These are phyloP conservation scores for Harpalus rubripes DNA, from an alignment of 2,888 invertebrate species.

Conservation along the genomic window DNA sequence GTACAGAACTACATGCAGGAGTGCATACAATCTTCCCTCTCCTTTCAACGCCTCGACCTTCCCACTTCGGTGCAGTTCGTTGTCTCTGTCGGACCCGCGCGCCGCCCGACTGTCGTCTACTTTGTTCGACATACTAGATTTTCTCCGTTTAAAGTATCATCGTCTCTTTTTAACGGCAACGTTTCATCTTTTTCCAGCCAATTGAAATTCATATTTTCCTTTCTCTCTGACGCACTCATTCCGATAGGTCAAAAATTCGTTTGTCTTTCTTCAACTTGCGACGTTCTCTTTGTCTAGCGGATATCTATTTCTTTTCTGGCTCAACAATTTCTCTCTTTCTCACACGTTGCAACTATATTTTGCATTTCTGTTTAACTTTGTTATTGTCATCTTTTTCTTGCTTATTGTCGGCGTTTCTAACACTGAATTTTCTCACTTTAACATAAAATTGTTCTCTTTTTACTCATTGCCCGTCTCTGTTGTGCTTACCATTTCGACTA, in stretches of 20 bases:
- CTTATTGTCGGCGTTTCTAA: constrained; percentile 68
- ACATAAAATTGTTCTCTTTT: constrained; percentile 74
- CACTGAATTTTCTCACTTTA: constrained; percentile 74
- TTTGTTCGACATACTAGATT: constrained; percentile 66
- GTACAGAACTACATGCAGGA: constrained; percentile 74
- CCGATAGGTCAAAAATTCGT: constrained; percentile 67
- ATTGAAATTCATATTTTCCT: constrained; percentile 69
- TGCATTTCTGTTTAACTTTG: constrained; percentile 75
- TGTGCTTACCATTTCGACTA: constrained; percentile 33
- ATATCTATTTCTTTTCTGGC: constrained; percentile 68
- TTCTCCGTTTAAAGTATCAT: constrained; percentile 67
- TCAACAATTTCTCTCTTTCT: constrained; percentile 78
- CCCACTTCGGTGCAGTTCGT: constrained; percentile 69
- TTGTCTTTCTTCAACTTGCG: constrained; percentile 69
- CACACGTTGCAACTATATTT: constrained; percentile 78
- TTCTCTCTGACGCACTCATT: constrained; percentile 69
- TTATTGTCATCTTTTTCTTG: constrained; percentile 72
- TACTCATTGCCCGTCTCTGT: constrained; percentile 67
- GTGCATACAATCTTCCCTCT: constrained; percentile 76
- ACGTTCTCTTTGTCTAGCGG: constrained; percentile 69
- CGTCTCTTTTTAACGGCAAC: constrained; percentile 67
- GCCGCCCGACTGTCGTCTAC: constrained; percentile 64
- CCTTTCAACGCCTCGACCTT: constrained; percentile 72
- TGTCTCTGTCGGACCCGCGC: constrained; percentile 70
- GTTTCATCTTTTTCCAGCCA: constrained; percentile 68